A percentile compares a stretch with the other conserved stretches of the same genome.
Evolutionary conservation across 2,113 vertebrate genomes (phyloP).

Genomic region (Microcebus tavaratra): DNA sequence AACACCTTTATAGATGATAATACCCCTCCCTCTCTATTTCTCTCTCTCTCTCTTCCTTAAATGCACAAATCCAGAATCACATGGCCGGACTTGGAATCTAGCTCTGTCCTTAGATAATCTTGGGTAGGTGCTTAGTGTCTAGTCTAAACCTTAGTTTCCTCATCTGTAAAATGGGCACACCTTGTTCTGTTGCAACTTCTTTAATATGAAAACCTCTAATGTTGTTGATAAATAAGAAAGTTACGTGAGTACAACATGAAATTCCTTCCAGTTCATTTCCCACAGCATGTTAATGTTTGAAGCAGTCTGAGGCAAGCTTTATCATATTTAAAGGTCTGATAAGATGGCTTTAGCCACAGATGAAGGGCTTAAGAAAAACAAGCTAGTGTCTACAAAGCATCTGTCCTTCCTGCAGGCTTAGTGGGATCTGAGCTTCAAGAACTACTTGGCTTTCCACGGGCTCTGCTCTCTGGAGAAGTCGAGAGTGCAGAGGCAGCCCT

Average conservation of each 20-base stretch:
- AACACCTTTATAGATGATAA: neutral
- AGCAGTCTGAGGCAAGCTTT: neutral
- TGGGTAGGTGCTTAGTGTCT: neutral
- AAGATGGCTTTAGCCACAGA: neutral
- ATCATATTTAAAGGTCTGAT: neutral
- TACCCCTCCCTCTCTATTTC: neutral
- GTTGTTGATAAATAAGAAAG: neutral
- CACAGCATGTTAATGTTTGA: neutral
- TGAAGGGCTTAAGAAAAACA: neutral
- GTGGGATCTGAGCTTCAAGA: neutral
- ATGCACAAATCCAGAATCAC: neutral
- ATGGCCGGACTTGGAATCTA: neutral
- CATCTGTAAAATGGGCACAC: neutral
- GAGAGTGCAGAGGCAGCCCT: neutral
- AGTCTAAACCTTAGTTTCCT: neutral
- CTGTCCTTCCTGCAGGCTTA: neutral
- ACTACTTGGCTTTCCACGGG: fast-evolving
- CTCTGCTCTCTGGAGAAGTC: neutral
- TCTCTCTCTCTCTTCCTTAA: neutral
- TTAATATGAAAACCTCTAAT: neutral
- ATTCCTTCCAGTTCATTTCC: neutral
- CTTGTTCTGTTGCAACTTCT: neutral
- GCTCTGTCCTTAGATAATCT: neutral
- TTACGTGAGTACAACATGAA: neutral
- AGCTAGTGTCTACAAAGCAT: neutral